phyloP scores from a whole-genome alignment of 2,888 invertebrate genomes.

The Dryocosmus kuriphilus region DNA sequence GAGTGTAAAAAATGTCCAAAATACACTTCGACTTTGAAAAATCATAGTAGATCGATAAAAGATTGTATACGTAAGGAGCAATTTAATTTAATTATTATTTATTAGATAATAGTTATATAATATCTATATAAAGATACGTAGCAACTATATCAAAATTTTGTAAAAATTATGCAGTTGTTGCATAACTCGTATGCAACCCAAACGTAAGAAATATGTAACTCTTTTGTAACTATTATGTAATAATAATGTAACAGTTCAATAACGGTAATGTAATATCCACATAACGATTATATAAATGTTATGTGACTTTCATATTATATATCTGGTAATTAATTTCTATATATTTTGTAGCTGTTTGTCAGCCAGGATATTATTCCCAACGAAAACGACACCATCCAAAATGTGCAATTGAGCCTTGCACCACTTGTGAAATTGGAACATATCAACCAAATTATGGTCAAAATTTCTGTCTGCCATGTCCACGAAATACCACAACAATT shows the following conservation, averaged over 20 bases:
- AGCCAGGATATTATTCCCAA: slow-evolving; percentile 78
- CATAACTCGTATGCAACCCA: neutral
- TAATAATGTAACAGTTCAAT: neutral
- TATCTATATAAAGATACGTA: neutral
- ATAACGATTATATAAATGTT: neutral
- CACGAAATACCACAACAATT: slow-evolving; percentile 78
- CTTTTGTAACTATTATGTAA: neutral
- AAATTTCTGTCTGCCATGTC: slow-evolving; percentile 80
- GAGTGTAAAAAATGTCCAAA: slow-evolving; percentile 81
- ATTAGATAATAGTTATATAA: neutral
- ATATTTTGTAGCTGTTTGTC: slow-evolving; percentile 79
- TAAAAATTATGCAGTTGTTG: neutral
- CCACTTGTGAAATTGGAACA: slow-evolving; percentile 77
- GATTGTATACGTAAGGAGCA: slow-evolving; percentile 80
- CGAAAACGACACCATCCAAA: slow-evolving; percentile 66
- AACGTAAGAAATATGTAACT: neutral
- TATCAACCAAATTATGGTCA: slow-evolving; percentile 82
- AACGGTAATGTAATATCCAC: too few species aligned
- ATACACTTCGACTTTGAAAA: slow-evolving; percentile 80
- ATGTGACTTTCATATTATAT: neutral
- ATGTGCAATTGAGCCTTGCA: slow-evolving; percentile 65
- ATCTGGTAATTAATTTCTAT: slow-evolving; percentile 10
- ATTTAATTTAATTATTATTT: neutral
- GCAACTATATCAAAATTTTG: neutral
- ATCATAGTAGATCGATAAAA: slow-evolving; percentile 75